A percentile compares a stretch with the other conserved stretches of the same genome.
These are phyloP conservation scores for Drosophila pseudotakahashii DNA, from an alignment of 2,888 invertebrate species.

Conservation along the genomic window DNA sequence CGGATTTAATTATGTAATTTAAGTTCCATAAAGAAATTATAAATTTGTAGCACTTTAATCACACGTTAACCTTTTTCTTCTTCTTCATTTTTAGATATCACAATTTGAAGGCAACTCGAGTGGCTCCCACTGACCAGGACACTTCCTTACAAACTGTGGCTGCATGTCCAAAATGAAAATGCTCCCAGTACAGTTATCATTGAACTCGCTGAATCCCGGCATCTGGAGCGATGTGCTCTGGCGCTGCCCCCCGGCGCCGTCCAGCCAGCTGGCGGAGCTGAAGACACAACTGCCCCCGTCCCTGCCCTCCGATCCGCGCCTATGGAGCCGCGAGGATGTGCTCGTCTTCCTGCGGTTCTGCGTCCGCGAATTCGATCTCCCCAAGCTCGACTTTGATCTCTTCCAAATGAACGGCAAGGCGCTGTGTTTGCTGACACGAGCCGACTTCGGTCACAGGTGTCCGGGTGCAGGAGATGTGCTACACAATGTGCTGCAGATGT, in stretches of 20 bases:
- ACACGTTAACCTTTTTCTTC: background rate
- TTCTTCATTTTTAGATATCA: conserved; percentile 7
- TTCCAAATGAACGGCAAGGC: conserved; percentile 99
- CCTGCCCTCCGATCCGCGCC: conserved; percentile 93
- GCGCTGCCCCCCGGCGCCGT: conserved; percentile 93
- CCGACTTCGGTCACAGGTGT: conserved; percentile 95
- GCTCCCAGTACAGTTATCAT: conserved; percentile 89
- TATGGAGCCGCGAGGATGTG: conserved; percentile 96
- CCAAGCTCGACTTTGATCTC: conserved; percentile 95
- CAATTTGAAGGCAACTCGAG: conserved; percentile 13
- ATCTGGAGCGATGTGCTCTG: conserved; percentile 94
- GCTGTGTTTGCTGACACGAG: conserved; percentile 94
- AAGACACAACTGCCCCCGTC: conserved; percentile 94
- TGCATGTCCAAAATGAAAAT: conserved; percentile 86
- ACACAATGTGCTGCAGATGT: conserved; percentile 95
- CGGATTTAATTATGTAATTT: no score
- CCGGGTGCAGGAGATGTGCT: conserved; percentile 97
- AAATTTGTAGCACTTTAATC: no score
- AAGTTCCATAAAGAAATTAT: no score
- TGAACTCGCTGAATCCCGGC: conserved; percentile 89
- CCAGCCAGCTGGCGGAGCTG: conserved; percentile 91
- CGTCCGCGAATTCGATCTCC: conserved; percentile 95
- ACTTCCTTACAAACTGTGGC: conserved; percentile 52
- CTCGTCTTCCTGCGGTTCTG: conserved; percentile 94
- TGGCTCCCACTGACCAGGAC: conserved; percentile 32